A percentile compares a stretch with the other conserved stretches of the same genome.
Conservation (phyloP, 2,888 invertebrate genomes). For the Selenia dentaria region DNA sequence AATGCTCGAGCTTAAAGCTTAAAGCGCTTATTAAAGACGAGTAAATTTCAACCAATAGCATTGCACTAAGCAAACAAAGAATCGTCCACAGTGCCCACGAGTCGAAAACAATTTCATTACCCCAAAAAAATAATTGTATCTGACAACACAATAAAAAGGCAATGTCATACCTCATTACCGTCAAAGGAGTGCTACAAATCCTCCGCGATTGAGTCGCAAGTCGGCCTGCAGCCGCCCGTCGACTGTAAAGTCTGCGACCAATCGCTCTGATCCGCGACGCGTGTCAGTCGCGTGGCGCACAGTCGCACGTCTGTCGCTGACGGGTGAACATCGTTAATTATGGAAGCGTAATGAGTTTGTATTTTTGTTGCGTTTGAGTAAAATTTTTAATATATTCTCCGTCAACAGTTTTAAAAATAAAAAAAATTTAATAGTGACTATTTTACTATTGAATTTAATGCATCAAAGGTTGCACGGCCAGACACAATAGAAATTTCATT, state of each 20-base stretch:
- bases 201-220: slow-evolving; percentile 62
- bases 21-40: too few relatives aligned
- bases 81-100: not conserved
- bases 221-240: slow-evolving; percentile 36
- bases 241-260: slow-evolving; percentile 44
- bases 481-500: too few relatives aligned
- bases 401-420: too few relatives aligned
- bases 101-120: not conserved
- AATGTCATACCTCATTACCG: slow-evolving; percentile 72
- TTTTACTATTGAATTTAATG: too few relatives aligned
- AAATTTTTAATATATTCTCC: too few relatives aligned
- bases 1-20: too few relatives aligned
- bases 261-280: slow-evolving; percentile 60
- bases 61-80: not conserved
- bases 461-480: too few relatives aligned
- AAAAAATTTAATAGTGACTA: too few relatives aligned
- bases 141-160: slow-evolving; percentile 53
- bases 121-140: slow-evolving; percentile 28
- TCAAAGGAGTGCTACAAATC: slow-evolving; percentile 53
- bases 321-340: slow-evolving; percentile 55
- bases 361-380: slow-evolving; percentile 33
- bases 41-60: not conserved
- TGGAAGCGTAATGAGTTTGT: slow-evolving; percentile 45
- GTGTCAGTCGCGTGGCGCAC: slow-evolving; percentile 59
- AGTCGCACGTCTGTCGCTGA: slow-evolving; percentile 47